phyloP scores from a whole-genome alignment of 2,888 invertebrate genomes.

The Conomelus anceps region DNA sequence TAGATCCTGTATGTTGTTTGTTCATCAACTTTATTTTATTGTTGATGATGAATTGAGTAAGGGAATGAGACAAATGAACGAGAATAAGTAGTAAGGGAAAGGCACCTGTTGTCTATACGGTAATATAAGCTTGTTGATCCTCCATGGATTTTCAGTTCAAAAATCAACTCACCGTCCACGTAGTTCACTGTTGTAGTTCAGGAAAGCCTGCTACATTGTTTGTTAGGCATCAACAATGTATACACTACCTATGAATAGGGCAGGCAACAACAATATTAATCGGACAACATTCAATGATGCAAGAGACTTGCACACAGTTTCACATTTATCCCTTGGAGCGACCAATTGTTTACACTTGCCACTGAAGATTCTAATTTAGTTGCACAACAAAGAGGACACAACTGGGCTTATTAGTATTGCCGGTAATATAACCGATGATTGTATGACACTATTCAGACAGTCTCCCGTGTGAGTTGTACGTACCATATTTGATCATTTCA shows the following conservation, averaged over 20 bases:
- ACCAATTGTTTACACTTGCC: background rate
- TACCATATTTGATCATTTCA: background rate
- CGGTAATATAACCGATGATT: background rate
- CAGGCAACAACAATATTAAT: background rate
- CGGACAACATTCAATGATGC: background rate
- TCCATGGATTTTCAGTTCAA: background rate
- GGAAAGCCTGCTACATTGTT: background rate
- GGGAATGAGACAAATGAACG: too few relatives aligned
- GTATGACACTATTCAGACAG: background rate
- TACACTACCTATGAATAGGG: background rate
- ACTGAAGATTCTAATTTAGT: background rate
- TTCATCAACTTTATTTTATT: too few relatives aligned
- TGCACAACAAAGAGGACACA: background rate
- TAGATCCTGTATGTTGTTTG: too few relatives aligned
- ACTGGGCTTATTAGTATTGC: background rate
- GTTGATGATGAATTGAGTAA: too few relatives aligned
- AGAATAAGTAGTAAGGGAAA: too few relatives aligned
- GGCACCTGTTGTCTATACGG: too few relatives aligned
- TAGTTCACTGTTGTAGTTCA: too few relatives aligned
- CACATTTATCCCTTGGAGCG: background rate
- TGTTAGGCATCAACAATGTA: background rate
- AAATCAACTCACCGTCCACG: background rate
- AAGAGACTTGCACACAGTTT: background rate
- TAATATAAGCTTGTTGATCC: background rate
- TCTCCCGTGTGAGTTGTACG: background rate